Percentiles rank a stretch among this genome's conserved stretches.
Conservation (phyloP, 2,797 vertebrate species). For the Chelmon rostratus region DNA sequence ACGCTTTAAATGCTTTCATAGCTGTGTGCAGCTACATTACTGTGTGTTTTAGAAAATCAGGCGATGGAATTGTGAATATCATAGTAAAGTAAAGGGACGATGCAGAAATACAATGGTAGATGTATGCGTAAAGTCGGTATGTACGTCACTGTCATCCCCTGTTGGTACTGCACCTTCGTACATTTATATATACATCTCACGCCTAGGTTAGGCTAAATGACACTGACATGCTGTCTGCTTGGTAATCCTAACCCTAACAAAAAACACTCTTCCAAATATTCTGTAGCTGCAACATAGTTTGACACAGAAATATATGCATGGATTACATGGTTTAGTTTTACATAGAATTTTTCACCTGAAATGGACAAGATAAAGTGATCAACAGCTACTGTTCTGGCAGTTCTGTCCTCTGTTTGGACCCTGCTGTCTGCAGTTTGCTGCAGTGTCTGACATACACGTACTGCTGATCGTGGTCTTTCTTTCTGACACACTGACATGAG, state of each 20-base stretch:
- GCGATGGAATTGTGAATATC: not conserved
- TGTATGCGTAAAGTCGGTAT: not conserved
- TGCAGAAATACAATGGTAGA: not conserved
- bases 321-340: not conserved
- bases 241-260: too few relatives aligned
- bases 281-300: not conserved
- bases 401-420: not conserved
- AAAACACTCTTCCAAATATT: too few relatives aligned
- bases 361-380: not conserved
- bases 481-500: constrained; percentile 51
- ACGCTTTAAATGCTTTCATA: too few relatives aligned
- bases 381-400: not conserved
- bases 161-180: too few relatives aligned
- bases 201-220: too few relatives aligned
- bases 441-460: constrained; percentile 18
- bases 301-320: not conserved
- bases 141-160: not conserved
- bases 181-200: too few relatives aligned
- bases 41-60: too few relatives aligned
- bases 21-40: too few relatives aligned
- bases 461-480: constrained; percentile 18
- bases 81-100: not conserved
- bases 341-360: not conserved
- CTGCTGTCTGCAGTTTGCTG: not conserved
- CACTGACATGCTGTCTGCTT: too few relatives aligned